phyloP scores from a whole-genome alignment of 2,113 vertebrate genomes.

The Oncorhynchus masou region DNA sequence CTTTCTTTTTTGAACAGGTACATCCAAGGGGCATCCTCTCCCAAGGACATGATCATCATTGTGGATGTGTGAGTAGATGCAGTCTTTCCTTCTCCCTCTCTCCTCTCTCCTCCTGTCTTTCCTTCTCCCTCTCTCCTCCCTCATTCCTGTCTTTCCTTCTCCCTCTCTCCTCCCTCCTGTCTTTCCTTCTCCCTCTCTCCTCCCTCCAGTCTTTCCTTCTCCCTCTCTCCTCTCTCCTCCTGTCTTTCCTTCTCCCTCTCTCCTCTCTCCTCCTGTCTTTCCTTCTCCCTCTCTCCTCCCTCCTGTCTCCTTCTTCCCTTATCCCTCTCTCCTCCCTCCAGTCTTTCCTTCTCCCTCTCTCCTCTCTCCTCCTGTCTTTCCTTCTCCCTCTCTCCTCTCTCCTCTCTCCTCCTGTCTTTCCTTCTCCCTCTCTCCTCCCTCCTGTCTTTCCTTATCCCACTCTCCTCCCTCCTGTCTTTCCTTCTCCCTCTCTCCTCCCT shows the following conservation, averaged over 20 bases:
- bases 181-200: background rate
- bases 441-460: background rate
- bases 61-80: conserved; percentile 94
- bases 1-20: conserved; percentile 80
- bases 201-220: background rate
- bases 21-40: conserved; percentile 95
- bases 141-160: background rate
- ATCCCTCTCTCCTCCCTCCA: too few species aligned
- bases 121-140: background rate
- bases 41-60: conserved; percentile 99
- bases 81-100: background rate
- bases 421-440: background rate
- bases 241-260: too few species aligned
- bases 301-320: too few species aligned
- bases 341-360: too few species aligned
- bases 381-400: too few species aligned
- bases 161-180: background rate
- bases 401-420: background rate
- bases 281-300: too few species aligned
- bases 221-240: too few species aligned
- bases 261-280: too few species aligned
- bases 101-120: background rate
- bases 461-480: background rate
- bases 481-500: background rate
- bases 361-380: too few species aligned